Percentiles rank a stretch among this genome's conserved stretches.
phyloP scores from a whole-genome alignment of 2,888 invertebrate genomes.

The Nebria brevicollis region DNA sequence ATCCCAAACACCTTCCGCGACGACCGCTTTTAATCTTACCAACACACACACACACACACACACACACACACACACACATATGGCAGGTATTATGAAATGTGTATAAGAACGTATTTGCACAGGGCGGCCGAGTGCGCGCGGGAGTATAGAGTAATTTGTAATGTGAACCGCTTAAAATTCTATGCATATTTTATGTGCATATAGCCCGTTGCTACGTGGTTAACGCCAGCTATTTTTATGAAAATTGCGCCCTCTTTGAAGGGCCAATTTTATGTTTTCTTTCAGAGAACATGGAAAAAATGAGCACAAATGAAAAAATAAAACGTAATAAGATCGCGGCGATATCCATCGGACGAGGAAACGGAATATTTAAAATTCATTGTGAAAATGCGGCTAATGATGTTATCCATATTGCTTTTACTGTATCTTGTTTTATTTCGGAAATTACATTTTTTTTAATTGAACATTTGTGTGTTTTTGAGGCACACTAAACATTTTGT shows the following conservation, averaged over 20 bases:
- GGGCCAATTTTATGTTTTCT: constrained; percentile 36
- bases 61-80: neutral
- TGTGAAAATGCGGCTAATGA: neutral
- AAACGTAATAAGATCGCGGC: neutral
- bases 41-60: neutral
- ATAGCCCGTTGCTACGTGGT: constrained; percentile 33
- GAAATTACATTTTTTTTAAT: neutral
- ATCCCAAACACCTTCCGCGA: neutral
- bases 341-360: neutral
- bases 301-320: constrained; percentile 5
- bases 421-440: constrained; percentile 1
- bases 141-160: constrained; percentile 34
- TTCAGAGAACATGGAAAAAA: constrained; percentile 31
- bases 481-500: too few species aligned
- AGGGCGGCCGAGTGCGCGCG: neutral
- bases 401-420: neutral
- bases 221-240: constrained; percentile 41
- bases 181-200: constrained; percentile 45
- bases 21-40: neutral
- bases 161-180: constrained; percentile 45
- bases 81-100: neutral
- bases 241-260: constrained; percentile 41
- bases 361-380: neutral
- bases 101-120: neutral
- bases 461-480: neutral